Evolutionary conservation across 1,140 invertebrate genomes (phyloP), one percentile per base, ranked within the genome.

Genomic region (Conus betulinus): DNA sequence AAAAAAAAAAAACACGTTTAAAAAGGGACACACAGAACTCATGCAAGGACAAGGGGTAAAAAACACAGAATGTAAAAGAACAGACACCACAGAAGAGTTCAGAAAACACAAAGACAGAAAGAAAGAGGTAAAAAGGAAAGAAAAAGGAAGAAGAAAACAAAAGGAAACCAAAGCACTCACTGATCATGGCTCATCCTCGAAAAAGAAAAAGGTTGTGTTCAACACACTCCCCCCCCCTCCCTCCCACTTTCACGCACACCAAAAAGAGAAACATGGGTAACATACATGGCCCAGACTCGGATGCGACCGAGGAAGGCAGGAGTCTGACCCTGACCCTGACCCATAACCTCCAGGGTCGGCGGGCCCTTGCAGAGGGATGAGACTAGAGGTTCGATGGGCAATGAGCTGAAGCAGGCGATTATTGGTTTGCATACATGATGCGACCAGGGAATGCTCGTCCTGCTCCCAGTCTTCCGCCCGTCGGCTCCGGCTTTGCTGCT

Each of bases 351-450:
- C n/a, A 25, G 6, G n/a, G 23, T 23, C 39, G 13, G 81, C 23
- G 52, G 20, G 81, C 52, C 8, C 52, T 20, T 63, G 84, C 8
- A 13, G n/a, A 39, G 83, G 17, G 23, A 63, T 13, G 39, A 78
- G 71, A 87, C 85, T 79, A 78, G 71, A 55, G 23, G 85, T 53
- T 25, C 85, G 74, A 8, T 71, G 74, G 71, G 85, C 67, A 25
- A 87, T 79, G 25, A 87, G 85, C 52, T 87, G 85, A 55, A 87
- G 76, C 85, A 87, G 85, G 74, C n/a, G 71, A 27, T 79, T 87
- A 87, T 78, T 78, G 85, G 51, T 87, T 76, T 87, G 85, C 11
- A 87, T 79, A 53, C 85, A 74, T n/a, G 85, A 87, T 15, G 27
- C 55, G 25, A 87, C 74, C 20, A 87, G 85, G 11, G 71, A 79